Evolutionary conservation across 2,113 vertebrate genomes (phyloP), one percentile per base, ranked within the genome.

Genomic region (Thunnus thynnus): DNA sequence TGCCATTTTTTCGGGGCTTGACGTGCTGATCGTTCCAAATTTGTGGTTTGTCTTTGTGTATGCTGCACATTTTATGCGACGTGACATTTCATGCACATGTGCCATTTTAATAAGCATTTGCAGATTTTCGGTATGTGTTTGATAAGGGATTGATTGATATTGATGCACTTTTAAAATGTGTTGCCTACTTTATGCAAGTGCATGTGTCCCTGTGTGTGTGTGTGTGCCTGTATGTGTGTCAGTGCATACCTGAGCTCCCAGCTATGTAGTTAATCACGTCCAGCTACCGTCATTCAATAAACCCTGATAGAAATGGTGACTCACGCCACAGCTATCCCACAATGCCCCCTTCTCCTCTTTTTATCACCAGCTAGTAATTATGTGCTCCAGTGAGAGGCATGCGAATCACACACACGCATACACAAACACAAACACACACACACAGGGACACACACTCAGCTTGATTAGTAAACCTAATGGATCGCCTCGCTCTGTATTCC

Each of bases 321-420:
- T 82, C 66, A 76, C 60, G 25, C 70, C 70, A 69, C 61, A 71
- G 48, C 52, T 58, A 78, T 75, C 80, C 82, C 74, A 89, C 80
- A 85, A 85, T 84, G 61, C 63, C 68, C 78, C 80, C 78, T 80
- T 83, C 78, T 88, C 74, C 73, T 85, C 80, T 78, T 89, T 93
- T 89, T 88, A 91, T 90, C 86, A 91, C 80, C 87, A 89, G 80
- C 72, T 84, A 77, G 79, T 86, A 92, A 91, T 92, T 85, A 91
- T 78, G 79, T 91, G 86, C 91, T 93, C 69, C 87, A 89, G 76
- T 88, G 78, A 90, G 83, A 92, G 79, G 74, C 76, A 88, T 84
- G 80, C 74, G 69, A 66, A 36, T 44, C 20, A 58, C 56, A 25
- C 22, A 25, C 22, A 25, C 12, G 13, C 58, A 25, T 68, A 65